Percentiles rank a stretch among this genome's conserved stretches.
Evolutionary conservation across 2,113 vertebrate genomes (phyloP).

Genomic region (Tautogolabrus adspersus): DNA sequence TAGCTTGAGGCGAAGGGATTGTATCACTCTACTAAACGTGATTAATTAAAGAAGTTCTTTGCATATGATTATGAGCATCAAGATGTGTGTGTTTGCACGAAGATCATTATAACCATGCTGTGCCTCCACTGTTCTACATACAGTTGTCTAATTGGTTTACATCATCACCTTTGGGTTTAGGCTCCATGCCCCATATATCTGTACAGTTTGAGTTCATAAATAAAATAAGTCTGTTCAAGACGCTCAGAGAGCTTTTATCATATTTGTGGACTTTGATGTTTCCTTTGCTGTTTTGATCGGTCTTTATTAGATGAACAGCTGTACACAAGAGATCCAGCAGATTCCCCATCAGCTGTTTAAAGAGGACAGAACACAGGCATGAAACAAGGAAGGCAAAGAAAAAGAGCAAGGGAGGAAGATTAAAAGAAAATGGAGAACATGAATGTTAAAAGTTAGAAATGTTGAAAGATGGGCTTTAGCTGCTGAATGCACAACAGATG

Average conservation of each 20-base stretch:
- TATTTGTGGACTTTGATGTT: conserved; percentile 68
- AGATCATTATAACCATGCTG: conserved; percentile 55
- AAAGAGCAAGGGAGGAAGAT: neutral
- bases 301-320: conserved; percentile 64
- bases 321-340: conserved; percentile 47
- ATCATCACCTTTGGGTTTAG: conserved; percentile 62
- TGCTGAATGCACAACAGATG: conserved; percentile 6
- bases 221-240: conserved; percentile 51
- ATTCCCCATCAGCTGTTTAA: conserved; percentile 46
- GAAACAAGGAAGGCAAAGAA: conserved; percentile 27
- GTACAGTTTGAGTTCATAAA: conserved; percentile 58
- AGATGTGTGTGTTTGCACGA: conserved; percentile 54
- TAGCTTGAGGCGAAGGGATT: conserved; percentile 48
- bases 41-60: conserved; percentile 73
- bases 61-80: conserved; percentile 57
- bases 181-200: conserved; percentile 39
- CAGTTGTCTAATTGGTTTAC: conserved; percentile 69
- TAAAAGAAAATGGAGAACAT: conserved; percentile 32
- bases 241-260: conserved; percentile 46
- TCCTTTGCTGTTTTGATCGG: conserved; percentile 32
- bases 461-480: conserved; percentile 18
- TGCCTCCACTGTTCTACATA: conserved; percentile 41
- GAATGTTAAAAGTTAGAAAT: conserved; percentile 26
- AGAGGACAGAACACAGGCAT: conserved; percentile 22
- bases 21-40: conserved; percentile 59